These are phyloP conservation scores for Anorthoa munda DNA, from an alignment of 2,888 invertebrate genomes.

Conservation along the genomic window DNA sequence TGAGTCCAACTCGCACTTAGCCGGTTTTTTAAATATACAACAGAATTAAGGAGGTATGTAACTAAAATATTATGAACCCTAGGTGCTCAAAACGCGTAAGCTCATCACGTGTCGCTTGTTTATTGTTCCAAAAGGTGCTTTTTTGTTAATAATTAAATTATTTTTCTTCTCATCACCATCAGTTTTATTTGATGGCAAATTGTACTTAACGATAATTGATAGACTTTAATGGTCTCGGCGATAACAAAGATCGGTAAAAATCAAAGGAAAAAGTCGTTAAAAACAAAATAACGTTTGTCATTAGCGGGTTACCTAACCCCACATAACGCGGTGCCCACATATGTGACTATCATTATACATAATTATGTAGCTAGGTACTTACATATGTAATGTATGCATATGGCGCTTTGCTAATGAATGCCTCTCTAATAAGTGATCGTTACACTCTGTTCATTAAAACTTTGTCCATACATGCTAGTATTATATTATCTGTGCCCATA, in stretches of 20 bases:
- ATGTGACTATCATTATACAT: neutral
- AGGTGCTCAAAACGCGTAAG: no score
- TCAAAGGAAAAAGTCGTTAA: constrained; percentile 54
- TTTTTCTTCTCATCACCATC: constrained; percentile 40
- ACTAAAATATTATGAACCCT: no score
- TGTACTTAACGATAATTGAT: constrained; percentile 60
- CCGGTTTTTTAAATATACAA: no score
- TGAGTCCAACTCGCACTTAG: no score
- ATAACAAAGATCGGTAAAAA: constrained; percentile 55
- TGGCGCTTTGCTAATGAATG: constrained; percentile 2
- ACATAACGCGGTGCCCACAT: constrained; percentile 1
- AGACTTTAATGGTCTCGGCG: constrained; percentile 48
- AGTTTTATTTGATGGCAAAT: constrained; percentile 51
- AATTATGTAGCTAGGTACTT: neutral
- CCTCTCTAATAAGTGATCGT: no score
- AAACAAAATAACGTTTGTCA: constrained; percentile 50
- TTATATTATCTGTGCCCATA: no score
- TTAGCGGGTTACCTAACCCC: constrained; percentile 48
- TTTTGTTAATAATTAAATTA: constrained; percentile 30
- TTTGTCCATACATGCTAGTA: no score
- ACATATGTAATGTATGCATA: neutral
- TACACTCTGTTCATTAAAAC: no score
- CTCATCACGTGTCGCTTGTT: no score
- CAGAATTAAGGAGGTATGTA: no score
- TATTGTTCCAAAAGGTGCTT: neutral